Conservation (phyloP, 2,797 vertebrate species). For the Helicolenus hilgendorfi region DNA sequence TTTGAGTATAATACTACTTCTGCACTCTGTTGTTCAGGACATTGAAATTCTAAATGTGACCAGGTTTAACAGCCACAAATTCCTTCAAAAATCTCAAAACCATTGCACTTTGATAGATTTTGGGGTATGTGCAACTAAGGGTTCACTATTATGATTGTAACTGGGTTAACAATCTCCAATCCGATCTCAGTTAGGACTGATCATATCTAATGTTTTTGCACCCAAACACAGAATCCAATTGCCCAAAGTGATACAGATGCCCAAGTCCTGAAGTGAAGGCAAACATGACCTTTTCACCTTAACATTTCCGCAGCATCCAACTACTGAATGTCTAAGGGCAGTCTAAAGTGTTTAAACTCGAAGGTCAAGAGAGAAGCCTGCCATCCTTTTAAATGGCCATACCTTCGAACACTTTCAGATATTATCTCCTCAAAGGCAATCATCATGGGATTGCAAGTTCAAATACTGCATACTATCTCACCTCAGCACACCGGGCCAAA, state of each 20-base stretch:
- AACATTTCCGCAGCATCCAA: background rate
- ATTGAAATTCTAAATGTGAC: background rate
- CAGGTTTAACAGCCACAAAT: background rate
- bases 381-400: background rate
- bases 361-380: background rate
- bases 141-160: background rate
- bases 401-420: background rate
- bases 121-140: background rate
- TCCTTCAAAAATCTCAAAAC: background rate
- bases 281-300: background rate
- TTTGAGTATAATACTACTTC: background rate
- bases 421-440: background rate
- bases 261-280: background rate
- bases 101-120: background rate
- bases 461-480: background rate
- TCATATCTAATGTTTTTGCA: background rate
- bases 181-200: background rate
- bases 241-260: too few relatives aligned
- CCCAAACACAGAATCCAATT: too few relatives aligned
- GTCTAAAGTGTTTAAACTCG: background rate
- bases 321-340: background rate
- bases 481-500: background rate
- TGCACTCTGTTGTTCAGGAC: background rate
- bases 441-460: background rate
- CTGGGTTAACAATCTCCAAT: background rate